Evolutionary conservation across 2,797 vertebrate species (phyloP).

Genomic region (Kryptopterus vitreolus): DNA sequence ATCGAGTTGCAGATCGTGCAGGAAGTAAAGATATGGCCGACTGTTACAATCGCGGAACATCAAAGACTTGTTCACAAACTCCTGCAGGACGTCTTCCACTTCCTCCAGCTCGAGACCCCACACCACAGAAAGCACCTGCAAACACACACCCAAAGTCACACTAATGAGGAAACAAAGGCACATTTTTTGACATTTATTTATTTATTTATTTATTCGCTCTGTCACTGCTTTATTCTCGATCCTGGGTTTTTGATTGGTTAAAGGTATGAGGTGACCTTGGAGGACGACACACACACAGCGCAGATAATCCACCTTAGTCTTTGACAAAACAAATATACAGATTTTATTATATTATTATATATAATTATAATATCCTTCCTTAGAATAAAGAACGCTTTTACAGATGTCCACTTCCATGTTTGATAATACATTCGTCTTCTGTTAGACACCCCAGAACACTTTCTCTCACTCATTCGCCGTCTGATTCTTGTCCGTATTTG

Average conservation of each 20-base stretch:
- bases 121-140: slow-evolving; percentile 88
- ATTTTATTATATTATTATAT: no score
- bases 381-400: no score
- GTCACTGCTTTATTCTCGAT: not conserved
- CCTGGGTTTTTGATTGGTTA: not conserved
- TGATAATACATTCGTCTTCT: no score
- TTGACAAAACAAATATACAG: no score
- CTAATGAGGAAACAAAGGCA: not conserved
- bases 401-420: no score
- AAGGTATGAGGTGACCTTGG: not conserved
- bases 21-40: slow-evolving; percentile 88
- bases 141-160: not conserved
- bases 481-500: no score
- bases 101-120: slow-evolving; percentile 94
- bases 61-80: slow-evolving; percentile 95
- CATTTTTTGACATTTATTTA: not conserved
- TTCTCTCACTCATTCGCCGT: no score
- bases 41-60: slow-evolving; percentile 88
- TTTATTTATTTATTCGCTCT: no score
- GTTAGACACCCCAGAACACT: no score
- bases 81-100: slow-evolving; percentile 91
- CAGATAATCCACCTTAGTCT: not conserved
- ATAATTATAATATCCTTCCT: no score
- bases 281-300: not conserved
- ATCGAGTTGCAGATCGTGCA: slow-evolving; percentile 96